Conservation (phyloP, 2,797 vertebrate species). For the Naso thynnoides region DNA sequence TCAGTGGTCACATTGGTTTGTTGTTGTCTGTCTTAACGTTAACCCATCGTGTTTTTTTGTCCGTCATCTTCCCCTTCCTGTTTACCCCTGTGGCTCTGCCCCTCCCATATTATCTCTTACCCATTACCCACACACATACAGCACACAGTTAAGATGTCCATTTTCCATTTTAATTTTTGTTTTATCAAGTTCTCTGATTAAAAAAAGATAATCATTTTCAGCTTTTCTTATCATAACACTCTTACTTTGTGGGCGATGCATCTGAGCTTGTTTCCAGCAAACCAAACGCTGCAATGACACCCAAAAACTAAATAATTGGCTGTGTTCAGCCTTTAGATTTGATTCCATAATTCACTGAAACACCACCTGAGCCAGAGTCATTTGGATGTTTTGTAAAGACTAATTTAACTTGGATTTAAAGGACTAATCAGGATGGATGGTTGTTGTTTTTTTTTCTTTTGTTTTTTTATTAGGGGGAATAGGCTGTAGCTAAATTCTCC, state of each 20-base stretch:
- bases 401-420: constrained; percentile 48
- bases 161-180: constrained; percentile 4
- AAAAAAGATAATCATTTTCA: constrained; percentile 33
- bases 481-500: constrained; percentile 9
- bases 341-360: constrained; percentile 40
- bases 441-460: constrained; percentile 1
- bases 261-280: constrained; percentile 24
- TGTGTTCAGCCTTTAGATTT: constrained; percentile 25
- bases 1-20: not conserved
- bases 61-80: not conserved
- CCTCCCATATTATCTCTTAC: not conserved
- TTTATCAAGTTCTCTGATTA: constrained; percentile 23
- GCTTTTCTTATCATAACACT: not conserved
- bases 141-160: not conserved
- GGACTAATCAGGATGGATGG: constrained; percentile 37
- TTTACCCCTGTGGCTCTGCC: not conserved
- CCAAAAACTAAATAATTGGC: constrained; percentile 50
- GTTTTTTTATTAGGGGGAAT: constrained; percentile 10
- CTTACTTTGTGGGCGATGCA: constrained; percentile 19
- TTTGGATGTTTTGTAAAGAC: constrained; percentile 41
- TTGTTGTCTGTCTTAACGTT: not conserved
- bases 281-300: constrained; percentile 19
- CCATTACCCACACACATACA: constrained; percentile 8
- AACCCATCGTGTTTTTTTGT: not conserved
- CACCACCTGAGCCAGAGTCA: constrained; percentile 36